These are phyloP conservation scores for Aleiodes testaceus DNA, from an alignment of 2,888 invertebrate species.

Conservation along the genomic window DNA sequence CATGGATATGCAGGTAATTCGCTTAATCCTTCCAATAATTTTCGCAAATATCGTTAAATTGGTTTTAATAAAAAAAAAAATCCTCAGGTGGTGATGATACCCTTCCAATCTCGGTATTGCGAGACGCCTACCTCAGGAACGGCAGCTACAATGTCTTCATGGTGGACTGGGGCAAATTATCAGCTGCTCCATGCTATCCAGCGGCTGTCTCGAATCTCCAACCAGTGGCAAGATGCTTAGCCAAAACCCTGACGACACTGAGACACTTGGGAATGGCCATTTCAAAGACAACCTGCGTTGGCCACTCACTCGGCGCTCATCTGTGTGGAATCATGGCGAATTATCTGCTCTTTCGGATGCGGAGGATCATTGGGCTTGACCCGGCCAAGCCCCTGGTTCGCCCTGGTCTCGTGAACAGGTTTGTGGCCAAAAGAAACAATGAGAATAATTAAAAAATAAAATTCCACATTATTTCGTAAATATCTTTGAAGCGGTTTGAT, in stretches of 20 bases:
- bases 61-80: background rate
- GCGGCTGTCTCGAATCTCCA: constrained; percentile 85
- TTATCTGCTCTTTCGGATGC: constrained; percentile 81
- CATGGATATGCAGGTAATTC: constrained; percentile 83
- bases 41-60: no score
- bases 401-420: constrained; percentile 77
- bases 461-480: no score
- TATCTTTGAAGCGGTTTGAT: no score
- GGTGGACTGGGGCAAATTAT: constrained; percentile 84
- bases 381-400: constrained; percentile 84
- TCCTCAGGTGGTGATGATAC: constrained; percentile 79
- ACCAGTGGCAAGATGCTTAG: constrained; percentile 82
- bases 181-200: constrained; percentile 82
- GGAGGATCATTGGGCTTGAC: constrained; percentile 84
- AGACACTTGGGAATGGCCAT: constrained; percentile 80
- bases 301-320: constrained; percentile 85
- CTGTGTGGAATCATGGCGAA: constrained; percentile 84
- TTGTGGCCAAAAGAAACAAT: no score
- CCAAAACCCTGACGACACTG: constrained; percentile 78
- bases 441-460: no score
- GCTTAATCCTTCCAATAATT: no score
- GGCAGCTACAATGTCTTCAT: constrained; percentile 85
- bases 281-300: constrained; percentile 82
- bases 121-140: constrained; percentile 84
- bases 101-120: constrained; percentile 81